A percentile compares a stretch with the other conserved stretches of the same genome.
Evolutionary conservation across 2,888 invertebrate species (phyloP).

Genomic region (Agrochola lota): DNA sequence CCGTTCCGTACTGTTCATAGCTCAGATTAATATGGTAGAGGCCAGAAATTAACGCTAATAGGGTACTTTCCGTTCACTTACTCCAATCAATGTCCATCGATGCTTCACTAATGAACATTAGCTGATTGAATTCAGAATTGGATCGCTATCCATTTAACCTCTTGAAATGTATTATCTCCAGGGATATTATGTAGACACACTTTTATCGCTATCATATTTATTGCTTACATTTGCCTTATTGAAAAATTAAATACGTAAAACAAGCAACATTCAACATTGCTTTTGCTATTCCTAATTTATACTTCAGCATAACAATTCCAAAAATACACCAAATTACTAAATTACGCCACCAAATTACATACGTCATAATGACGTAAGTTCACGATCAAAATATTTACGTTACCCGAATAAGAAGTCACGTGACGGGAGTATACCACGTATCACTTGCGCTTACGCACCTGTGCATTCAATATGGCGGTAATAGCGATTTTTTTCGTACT

Average conservation of each 20-base stretch:
- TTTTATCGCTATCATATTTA: background rate
- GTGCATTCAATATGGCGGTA: slow-evolving; percentile 61
- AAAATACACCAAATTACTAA: background rate
- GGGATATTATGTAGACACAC: background rate
- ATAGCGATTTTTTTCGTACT: slow-evolving; percentile 63
- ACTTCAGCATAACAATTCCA: slow-evolving; percentile 1
- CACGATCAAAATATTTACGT: slow-evolving; percentile 41
- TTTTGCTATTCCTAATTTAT: background rate
- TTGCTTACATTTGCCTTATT: background rate
- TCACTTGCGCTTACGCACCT: slow-evolving; percentile 63
- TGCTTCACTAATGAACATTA: slow-evolving; percentile 19
- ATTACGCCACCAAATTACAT: background rate
- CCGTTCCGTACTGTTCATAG: background rate
- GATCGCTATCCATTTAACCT: background rate
- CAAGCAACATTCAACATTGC: background rate
- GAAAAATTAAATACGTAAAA: background rate
- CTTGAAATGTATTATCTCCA: background rate
- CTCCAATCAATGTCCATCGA: slow-evolving; percentile 4
- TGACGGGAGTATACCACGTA: slow-evolving; percentile 33
- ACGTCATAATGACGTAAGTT: slow-evolving; percentile 35
- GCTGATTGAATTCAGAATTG: slow-evolving; percentile 4
- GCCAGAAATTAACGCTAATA: background rate
- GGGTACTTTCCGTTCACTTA: background rate
- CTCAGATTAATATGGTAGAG: background rate
- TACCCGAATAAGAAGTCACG: slow-evolving; percentile 39